Base-by-base conservation (phyloP, 2,113 vertebrate genomes). In the Engystomops pustulosus region DNA sequence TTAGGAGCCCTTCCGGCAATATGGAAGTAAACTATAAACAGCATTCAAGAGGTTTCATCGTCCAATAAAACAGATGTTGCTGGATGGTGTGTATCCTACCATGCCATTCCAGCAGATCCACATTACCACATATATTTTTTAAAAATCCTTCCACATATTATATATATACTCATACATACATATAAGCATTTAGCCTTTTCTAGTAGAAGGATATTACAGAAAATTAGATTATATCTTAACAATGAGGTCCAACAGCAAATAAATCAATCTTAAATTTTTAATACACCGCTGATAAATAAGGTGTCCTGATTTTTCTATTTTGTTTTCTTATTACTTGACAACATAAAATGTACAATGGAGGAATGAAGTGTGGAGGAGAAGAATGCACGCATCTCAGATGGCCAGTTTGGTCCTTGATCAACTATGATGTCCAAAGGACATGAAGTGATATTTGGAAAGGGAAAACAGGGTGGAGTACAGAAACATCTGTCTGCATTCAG, bases 401-500 rank as follows among this genome's bases (percentile, higher is more conserved):
- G 18, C 41, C 7, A 30, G 62, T 9, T 23, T 70, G 49, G 49
- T 81, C 30, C 47, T 36, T 18, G 67, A 20, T 53, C 79, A 81
- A 53, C 51, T 70, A 25, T 34, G 30, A 55, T 36, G 65, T 70
- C 65, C 30, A 81, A 32, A 55, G 79, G 79, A 81, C 47, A 70
- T 70, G 27, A 36, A 53, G 79, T 81, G 79, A 81, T 81, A 17
- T 51, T 70, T 81, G 44, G 67, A 70, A 41, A 15, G 67, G 0
- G 67, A 70, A 23, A 47, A 3, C 45, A 55, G 79, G 79, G 79
- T 70, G 65, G 79, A 36, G 79, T 69, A 15, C 65, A 41, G 18
- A 55, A 81, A 80, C 79, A 81, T 53, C 79, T 81, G 79, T 36
- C 65, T 70, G 25, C 11, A 55, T 38, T 53, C 32, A 36, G 34